Base-by-base conservation (phyloP, 2,113 vertebrate genomes). In the Benitochromis conjunctus region DNA sequence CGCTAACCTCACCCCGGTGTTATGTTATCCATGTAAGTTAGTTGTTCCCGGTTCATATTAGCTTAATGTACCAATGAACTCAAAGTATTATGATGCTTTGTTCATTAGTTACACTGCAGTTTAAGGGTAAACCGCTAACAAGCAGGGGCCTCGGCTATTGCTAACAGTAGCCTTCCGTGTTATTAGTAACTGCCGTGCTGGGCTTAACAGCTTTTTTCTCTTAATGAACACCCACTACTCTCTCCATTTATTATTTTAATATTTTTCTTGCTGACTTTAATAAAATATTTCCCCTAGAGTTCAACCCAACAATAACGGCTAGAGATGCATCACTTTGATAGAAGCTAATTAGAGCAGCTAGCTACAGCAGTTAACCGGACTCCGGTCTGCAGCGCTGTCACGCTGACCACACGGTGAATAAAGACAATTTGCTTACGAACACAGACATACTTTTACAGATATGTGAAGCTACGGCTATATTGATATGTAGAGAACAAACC, bases 151-250 rank as follows among this genome's bases (percentile, higher is more conserved):
- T 74, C 7, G 16, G 64, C 58, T 55, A 16, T 24, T 43, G 86
- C 77, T 85, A 86, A 41, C 64, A 29, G 85, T 92, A 93, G 85
- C 87, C 58, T 91, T 85, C 88, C 78, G 69, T 86, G n/a, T 88
- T 64, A 21, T 13, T 5, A 51, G 3, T 36, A 6, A 34, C 74
- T 43, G 34, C 31, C 13, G 19, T 48, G 56, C 26, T 82, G 79
- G 80, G 31, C 41, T 55, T 21, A 77, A n/a, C 53, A 43, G 41
- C 6, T 19, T 10, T 3, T 76, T 34, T 53, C 26, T 31, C 46
- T 53, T 76, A 53, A 53, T 53, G 53, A 51, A 51, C 16, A 53
- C 4, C 48, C 10, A 34, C 24, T n/a, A 34, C 26, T 5, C 29
- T 13, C 16, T n/a, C 10, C 46, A 76, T 31, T 76, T 76, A 26